phyloP scores from a whole-genome alignment of 35 echinoderm and acorn worm species.

The Diadema setosum region DNA sequence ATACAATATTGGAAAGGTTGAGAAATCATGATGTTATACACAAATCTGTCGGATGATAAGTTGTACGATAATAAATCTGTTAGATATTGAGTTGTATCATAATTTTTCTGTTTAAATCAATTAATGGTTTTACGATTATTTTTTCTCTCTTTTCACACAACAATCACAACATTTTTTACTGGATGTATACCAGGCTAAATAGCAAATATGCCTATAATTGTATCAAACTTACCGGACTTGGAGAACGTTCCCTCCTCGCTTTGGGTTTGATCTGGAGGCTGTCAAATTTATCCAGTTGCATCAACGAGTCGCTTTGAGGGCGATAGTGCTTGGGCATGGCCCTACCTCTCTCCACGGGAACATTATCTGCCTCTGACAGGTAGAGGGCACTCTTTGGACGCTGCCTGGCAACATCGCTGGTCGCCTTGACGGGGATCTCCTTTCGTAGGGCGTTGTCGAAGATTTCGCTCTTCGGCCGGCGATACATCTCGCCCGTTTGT shows the following conservation, averaged over 20 bases:
- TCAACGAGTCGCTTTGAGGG: conserved; percentile 9
- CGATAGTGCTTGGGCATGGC: neutral
- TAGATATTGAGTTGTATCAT: too few species aligned
- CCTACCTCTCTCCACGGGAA: neutral
- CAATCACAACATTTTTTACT: too few species aligned
- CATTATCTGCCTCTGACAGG: neutral
- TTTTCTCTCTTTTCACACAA: too few species aligned
- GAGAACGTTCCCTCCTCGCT: neutral
- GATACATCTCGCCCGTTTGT: neutral
- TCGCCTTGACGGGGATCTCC: neutral
- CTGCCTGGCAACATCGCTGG: neutral
- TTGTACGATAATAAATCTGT: too few species aligned
- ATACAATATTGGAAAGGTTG: too few species aligned
- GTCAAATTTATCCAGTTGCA: conserved; percentile 9
- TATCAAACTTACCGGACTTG: conserved; percentile 4
- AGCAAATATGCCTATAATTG: too few species aligned
- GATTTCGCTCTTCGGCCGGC: neutral
- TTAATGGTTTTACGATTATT: too few species aligned
- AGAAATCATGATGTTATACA: too few species aligned
- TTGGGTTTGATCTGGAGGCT: conserved; percentile 9
- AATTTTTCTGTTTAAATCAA: too few species aligned
- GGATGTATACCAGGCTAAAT: too few species aligned
- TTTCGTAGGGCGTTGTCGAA: neutral
- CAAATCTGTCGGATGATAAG: too few species aligned
- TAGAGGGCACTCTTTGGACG: neutral